Percentiles rank a stretch among this genome's conserved stretches.
Conservation (phyloP, 2,797 vertebrate genomes). For the Spinibarbus caldwelli region DNA sequence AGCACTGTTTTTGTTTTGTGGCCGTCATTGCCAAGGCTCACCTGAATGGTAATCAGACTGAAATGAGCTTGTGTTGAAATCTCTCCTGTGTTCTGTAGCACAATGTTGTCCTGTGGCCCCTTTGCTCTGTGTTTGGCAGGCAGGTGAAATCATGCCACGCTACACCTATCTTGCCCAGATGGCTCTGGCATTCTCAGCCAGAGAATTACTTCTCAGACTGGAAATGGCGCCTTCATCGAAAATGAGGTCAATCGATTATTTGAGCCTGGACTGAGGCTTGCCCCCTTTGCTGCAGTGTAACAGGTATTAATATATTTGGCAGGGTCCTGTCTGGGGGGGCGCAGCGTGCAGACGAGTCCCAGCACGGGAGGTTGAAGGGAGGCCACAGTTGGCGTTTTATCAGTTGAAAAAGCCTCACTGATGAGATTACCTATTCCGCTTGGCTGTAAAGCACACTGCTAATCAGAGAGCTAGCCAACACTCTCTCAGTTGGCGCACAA, state of each 20-base stretch:
- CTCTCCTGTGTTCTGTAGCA: constrained; percentile 36
- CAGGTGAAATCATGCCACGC: constrained; percentile 80
- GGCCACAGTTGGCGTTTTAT: constrained; percentile 79
- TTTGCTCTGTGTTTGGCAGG: constrained; percentile 66
- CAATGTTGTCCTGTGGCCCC: constrained; percentile 50
- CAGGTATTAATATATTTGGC: constrained; percentile 77
- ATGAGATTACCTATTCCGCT: constrained; percentile 85
- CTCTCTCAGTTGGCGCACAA: constrained; percentile 61
- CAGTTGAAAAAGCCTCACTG: constrained; percentile 83
- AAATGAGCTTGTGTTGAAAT: constrained; percentile 43
- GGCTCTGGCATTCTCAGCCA: constrained; percentile 77
- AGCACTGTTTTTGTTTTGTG: constrained; percentile 77
- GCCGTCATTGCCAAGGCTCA: constrained; percentile 79
- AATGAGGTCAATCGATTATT: constrained; percentile 88
- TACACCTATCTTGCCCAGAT: constrained; percentile 78
- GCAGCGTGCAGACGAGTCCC: constrained; percentile 61
- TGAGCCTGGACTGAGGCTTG: constrained; percentile 76
- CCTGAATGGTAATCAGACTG: constrained; percentile 56
- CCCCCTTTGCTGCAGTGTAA: constrained; percentile 63
- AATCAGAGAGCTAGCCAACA: constrained; percentile 86
- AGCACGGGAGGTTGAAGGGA: constrained; percentile 59
- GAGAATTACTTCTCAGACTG: constrained; percentile 80
- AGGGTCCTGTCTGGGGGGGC: constrained; percentile 63
- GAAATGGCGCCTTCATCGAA: constrained; percentile 84
- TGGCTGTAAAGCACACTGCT: constrained; percentile 87